Conservation (phyloP, 2,888 invertebrate genomes). For the Ophonus ardosiacus region DNA sequence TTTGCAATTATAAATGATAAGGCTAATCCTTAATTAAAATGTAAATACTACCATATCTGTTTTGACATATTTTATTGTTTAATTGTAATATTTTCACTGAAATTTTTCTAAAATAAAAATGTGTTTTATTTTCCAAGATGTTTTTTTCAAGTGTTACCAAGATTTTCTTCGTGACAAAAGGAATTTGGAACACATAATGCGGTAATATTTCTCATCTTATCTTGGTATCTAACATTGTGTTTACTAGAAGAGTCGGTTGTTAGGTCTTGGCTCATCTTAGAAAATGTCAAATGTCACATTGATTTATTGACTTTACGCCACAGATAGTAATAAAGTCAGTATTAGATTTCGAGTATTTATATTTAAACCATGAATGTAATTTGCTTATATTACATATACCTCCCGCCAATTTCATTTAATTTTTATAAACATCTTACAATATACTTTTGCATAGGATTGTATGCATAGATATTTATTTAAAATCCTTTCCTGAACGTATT, state of each 20-base stretch:
- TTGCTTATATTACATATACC: too few species aligned
- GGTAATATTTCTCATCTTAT: neutral
- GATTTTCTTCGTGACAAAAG: neutral
- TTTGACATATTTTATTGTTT: too few species aligned
- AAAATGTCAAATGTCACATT: neutral
- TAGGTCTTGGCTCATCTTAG: neutral
- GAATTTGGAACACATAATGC: neutral
- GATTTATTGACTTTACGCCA: neutral
- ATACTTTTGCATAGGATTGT: too few species aligned
- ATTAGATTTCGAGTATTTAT: too few species aligned
- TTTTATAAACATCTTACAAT: too few species aligned
- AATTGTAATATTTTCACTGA: neutral
- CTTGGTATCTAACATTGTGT: neutral
- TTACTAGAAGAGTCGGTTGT: neutral
- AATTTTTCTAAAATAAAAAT: neutral
- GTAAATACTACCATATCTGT: too few species aligned
- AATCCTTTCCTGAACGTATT: too few species aligned
- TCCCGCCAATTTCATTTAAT: too few species aligned
- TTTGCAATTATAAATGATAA: neutral
- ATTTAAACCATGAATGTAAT: too few species aligned
- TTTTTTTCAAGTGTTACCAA: neutral
- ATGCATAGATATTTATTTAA: too few species aligned
- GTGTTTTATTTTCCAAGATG: neutral
- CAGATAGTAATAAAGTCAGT: too few species aligned
- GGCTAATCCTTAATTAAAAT: too few species aligned